phyloP scores from a whole-genome alignment of 2,113 vertebrate genomes.

The Tachuris rubrigastra region DNA sequence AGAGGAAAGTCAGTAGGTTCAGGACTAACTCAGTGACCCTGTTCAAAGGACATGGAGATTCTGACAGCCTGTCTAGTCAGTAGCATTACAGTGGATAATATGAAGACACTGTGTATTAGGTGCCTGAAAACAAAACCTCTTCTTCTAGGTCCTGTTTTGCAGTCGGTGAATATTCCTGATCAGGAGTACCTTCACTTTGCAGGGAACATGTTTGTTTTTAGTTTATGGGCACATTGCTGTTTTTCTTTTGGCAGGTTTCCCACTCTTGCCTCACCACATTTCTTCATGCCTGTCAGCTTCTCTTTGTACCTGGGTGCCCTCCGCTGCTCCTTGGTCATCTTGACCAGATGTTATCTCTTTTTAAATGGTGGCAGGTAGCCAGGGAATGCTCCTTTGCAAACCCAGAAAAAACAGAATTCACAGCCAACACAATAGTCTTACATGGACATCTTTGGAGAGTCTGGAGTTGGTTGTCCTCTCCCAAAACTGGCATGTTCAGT shows the following conservation, averaged over 20 bases:
- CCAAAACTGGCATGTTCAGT: neutral
- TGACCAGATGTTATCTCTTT: slow-evolving; percentile 29
- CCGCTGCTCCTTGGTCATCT: neutral
- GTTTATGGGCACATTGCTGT: neutral
- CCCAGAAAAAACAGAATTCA: neutral
- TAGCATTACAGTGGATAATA: neutral
- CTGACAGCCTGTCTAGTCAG: neutral
- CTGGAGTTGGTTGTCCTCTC: neutral
- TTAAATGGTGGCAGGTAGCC: slow-evolving; percentile 1
- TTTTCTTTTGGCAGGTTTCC: slow-evolving; percentile 29
- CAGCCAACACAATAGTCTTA: neutral
- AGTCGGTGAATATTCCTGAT: neutral
- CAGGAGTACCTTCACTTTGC: neutral
- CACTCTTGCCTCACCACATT: neutral
- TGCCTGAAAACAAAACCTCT: neutral
- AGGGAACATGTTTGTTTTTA: neutral
- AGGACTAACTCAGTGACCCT: neutral
- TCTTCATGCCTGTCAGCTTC: slow-evolving; percentile 6
- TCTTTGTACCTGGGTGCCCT: slow-evolving; percentile 3
- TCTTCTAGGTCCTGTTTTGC: neutral
- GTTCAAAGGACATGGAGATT: neutral
- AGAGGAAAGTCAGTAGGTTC: neutral
- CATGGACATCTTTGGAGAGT: neutral
- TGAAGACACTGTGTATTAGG: neutral
- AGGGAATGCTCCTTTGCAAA: neutral